phyloP scores from a whole-genome alignment of 1,140 invertebrate genomes.

The Bombus cullumanus region DNA sequence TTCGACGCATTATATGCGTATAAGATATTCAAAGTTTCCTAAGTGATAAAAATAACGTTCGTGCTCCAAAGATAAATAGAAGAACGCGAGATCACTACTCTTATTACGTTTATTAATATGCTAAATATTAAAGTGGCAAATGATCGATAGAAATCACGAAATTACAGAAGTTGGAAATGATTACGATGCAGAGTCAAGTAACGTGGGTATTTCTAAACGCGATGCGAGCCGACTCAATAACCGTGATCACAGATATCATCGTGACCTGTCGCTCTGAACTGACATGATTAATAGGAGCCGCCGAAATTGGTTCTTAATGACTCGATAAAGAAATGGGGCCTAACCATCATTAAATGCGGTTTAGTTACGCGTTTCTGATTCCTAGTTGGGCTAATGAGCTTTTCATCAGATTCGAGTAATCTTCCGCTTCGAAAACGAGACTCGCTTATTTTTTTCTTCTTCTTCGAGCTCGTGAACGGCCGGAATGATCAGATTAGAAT shows the following conservation, averaged over 20 bases:
- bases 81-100: not conserved
- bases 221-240: not conserved
- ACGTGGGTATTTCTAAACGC: not conserved
- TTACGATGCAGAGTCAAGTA: not conserved
- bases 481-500: not conserved
- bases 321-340: constrained; percentile 59
- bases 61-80: not conserved
- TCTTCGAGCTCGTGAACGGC: not conserved
- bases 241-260: constrained; percentile 47
- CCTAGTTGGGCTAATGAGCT: constrained; percentile 58
- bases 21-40: no score
- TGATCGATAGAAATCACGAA: not conserved
- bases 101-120: not conserved
- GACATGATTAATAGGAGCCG: constrained; percentile 61
- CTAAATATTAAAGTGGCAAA: not conserved
- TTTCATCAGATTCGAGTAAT: constrained; percentile 64
- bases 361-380: constrained; percentile 62
- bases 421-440: not conserved
- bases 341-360: constrained; percentile 56
- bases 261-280: constrained; percentile 30
- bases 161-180: not conserved
- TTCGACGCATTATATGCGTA: no score
- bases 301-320: constrained; percentile 65
- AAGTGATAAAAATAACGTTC: not conserved
- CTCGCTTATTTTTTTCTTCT: not conserved